phyloP scores from a whole-genome alignment of 2,888 invertebrate species.

The Ptilodon capucinus region DNA sequence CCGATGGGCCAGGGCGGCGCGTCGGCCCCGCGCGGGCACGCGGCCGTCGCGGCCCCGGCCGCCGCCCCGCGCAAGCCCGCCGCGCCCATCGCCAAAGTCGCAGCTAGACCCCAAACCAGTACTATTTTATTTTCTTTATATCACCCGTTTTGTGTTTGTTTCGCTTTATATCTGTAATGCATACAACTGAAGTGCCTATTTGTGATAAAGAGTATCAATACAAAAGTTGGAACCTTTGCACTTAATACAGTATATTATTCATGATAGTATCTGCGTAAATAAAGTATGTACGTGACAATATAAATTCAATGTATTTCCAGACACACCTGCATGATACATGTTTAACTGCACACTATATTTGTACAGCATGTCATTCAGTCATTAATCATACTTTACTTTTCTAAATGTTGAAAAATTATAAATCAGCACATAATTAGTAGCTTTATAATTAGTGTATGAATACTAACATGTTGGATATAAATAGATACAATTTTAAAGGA shows the following conservation, averaged over 20 bases:
- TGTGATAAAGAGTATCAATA: neutral
- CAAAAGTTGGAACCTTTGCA: slow-evolving; percentile 45
- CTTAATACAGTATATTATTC: slow-evolving; percentile 20
- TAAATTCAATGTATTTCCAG: slow-evolving; percentile 6
- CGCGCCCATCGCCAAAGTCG: slow-evolving; percentile 81
- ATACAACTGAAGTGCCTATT: neutral
- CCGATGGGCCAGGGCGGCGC: slow-evolving; percentile 90
- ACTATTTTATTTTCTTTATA: slow-evolving; percentile 65
- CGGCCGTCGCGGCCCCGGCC: slow-evolving; percentile 65
- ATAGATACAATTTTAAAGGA: neutral
- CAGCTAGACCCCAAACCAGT: slow-evolving; percentile 85
- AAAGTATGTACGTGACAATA: neutral
- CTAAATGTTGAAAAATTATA: slow-evolving; percentile 3
- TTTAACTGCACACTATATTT: slow-evolving; percentile 24
- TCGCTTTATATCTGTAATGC: slow-evolving; percentile 16
- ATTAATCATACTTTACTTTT: slow-evolving; percentile 7
- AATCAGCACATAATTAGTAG: neutral
- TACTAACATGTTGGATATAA: neutral
- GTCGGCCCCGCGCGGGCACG: slow-evolving; percentile 68
- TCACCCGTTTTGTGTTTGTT: slow-evolving; percentile 35
- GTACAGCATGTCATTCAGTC: slow-evolving; percentile 30
- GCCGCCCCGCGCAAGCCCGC: slow-evolving; percentile 65
- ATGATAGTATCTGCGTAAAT: slow-evolving; percentile 1
- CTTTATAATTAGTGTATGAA: neutral
- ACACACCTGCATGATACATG: slow-evolving; percentile 31